Base-by-base conservation (phyloP, 2,113 vertebrate species). In the Tylochromis polylepis region DNA sequence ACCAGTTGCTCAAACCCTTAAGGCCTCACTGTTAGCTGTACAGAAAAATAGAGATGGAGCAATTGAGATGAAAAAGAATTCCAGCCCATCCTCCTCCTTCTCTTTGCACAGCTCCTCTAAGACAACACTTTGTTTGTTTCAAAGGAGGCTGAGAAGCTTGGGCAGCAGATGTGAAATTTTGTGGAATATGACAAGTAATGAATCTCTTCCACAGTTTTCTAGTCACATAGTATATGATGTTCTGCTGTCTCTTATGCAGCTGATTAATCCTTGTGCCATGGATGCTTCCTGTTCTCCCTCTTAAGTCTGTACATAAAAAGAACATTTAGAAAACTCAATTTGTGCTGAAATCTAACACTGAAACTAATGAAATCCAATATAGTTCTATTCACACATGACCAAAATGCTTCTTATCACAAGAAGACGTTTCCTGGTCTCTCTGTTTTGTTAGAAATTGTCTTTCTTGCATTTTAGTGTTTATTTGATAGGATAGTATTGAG, bases 21-120 rank as follows among this genome's bases (percentile, higher is more conserved):
- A 86, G 81, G 85, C 77, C 46, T 85, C 53, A 87, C 72, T 88
- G 85, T 88, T 49, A 65, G 82, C 85, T 41, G 53, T n/a, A 80
- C 75, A 91, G 87, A 85, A 88, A 90, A 81, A 91, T 7, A 85
- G 38, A 91, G 62, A 86, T 91, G 87, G 79, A 92, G 77, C 83
- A 88, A 81, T 57, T 84, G 85, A 89, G 79, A 91, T 88, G 84
- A 87, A 20, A 89, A 22, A 90, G 6, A 82, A 84, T 72, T 81
- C 82, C 65, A 83, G 60, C 31, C 65, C 24, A 57, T 81, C 77
- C 24, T 86, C 67, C 79, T 72, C 31, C 51, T 82, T 57, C 58
- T 88, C 41, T 77, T 36, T 51, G 36, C 24, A 55, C 56, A 79
- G 49, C 62, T 87, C 55, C 31, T 79, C 62, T 77, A 49, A 41